These are phyloP conservation scores for Morinoia aosen DNA, from an alignment of 2,888 invertebrate genomes.

Conservation along the genomic window DNA sequence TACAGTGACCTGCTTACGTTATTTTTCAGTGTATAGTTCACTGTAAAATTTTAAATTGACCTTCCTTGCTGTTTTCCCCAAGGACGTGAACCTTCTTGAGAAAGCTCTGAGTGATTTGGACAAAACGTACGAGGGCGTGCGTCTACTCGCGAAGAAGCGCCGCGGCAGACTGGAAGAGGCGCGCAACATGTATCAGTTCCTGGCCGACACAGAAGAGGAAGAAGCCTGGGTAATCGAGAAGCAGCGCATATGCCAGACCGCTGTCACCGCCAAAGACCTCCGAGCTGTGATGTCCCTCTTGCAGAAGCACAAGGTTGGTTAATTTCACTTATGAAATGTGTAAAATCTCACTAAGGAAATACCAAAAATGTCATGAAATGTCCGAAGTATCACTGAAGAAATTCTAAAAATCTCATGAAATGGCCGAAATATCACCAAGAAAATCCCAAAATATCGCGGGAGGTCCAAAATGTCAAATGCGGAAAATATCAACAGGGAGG, in stretches of 20 bases:
- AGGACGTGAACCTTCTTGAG: conserved; percentile 78
- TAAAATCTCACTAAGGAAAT: neutral
- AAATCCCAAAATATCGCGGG: too few species aligned
- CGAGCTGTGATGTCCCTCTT: conserved; percentile 89
- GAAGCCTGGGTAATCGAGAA: conserved; percentile 97
- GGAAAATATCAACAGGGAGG: too few species aligned
- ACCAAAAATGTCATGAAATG: neutral
- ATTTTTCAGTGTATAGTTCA: too few species aligned
- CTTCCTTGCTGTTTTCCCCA: neutral
- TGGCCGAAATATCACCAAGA: too few species aligned
- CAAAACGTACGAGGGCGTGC: conserved; percentile 74
- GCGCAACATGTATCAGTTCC: conserved; percentile 92
- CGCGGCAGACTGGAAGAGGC: conserved; percentile 91
- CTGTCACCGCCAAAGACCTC: conserved; percentile 93
- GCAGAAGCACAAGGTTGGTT: conserved; percentile 88
- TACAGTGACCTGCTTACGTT: too few species aligned
- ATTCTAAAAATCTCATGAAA: too few species aligned
- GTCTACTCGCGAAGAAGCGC: conserved; percentile 82
- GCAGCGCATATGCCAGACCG: conserved; percentile 91
- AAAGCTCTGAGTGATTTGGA: conserved; percentile 84
- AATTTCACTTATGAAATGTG: neutral
- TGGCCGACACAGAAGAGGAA: conserved; percentile 97
- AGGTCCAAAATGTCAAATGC: too few species aligned
- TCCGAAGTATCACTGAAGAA: too few species aligned
- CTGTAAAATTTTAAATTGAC: too few species aligned